Evolutionary conservation across 2,113 vertebrate species (phyloP).

Genomic region (Anhinga rufa): DNA sequence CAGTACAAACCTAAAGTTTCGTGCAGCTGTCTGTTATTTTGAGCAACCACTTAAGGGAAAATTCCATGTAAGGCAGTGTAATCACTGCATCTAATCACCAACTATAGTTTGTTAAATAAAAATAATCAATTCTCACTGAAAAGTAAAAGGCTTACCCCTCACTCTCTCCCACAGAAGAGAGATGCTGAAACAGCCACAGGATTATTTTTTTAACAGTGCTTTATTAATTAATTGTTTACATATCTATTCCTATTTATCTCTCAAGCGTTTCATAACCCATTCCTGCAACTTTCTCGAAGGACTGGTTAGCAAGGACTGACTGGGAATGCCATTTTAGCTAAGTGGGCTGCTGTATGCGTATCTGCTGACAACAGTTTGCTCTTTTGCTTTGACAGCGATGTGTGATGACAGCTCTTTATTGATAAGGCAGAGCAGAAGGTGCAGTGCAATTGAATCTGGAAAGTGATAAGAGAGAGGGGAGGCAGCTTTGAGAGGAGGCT

Average conservation of each 20-base stretch:
- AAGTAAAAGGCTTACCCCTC: neutral
- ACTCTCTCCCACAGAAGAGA: neutral
- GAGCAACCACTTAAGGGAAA: constrained; percentile 33
- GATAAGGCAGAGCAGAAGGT: constrained; percentile 60
- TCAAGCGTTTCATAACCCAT: neutral
- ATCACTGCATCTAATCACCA: neutral
- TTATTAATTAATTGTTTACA: neutral
- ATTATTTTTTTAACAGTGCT: neutral
- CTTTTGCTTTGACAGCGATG: constrained; percentile 47
- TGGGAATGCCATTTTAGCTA: neutral
- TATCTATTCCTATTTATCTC: neutral
- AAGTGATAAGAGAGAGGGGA: constrained; percentile 14
- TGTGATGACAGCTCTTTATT: constrained; percentile 51
- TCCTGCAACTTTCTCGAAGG: neutral
- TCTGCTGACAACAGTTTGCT: constrained; percentile 55
- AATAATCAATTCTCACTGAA: neutral
- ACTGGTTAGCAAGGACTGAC: neutral
- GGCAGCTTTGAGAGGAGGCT: constrained; percentile 16
- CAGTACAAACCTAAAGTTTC: constrained; percentile 4
- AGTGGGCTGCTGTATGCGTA: neutral
- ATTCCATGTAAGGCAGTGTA: neutral
- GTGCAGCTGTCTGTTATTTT: constrained; percentile 46
- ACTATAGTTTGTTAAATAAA: neutral
- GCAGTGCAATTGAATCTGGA: constrained; percentile 20
- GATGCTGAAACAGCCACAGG: neutral